These are phyloP conservation scores for Akabosia matsudoensis DNA, from an alignment of 1,140 invertebrate genomes.

Conservation along the genomic window DNA sequence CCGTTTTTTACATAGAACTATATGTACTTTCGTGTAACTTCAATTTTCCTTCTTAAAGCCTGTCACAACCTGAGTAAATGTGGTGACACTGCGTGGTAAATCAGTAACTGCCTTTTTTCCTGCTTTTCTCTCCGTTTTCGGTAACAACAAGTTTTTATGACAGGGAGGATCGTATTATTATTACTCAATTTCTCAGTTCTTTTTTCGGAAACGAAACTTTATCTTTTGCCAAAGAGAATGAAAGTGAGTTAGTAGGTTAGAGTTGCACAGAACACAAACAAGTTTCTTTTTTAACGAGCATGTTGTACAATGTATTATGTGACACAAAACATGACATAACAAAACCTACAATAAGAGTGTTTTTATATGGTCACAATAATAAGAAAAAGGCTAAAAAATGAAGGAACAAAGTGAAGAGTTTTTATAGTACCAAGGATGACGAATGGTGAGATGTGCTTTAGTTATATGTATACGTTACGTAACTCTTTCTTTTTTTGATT, in stretches of 20 bases:
- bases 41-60: too few relatives aligned
- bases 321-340: constrained; percentile 16
- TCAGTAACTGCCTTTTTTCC: too few relatives aligned
- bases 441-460: not conserved
- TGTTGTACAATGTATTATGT: not conserved
- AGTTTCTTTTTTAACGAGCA: constrained; percentile 17
- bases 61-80: too few relatives aligned
- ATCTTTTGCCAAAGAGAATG: not conserved
- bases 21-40: too few relatives aligned
- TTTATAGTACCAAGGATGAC: too few relatives aligned
- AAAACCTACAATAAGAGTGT: not conserved
- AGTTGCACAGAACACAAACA: not conserved
- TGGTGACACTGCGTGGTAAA: too few relatives aligned
- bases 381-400: too few relatives aligned
- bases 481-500: not conserved
- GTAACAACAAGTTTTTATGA: not conserved
- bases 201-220: not conserved
- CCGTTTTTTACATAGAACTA: not conserved
- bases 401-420: too few relatives aligned
- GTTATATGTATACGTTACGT: not conserved
- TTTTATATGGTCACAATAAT: too few relatives aligned
- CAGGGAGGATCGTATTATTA: not conserved
- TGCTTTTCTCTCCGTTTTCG: too few relatives aligned
- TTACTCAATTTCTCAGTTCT: not conserved
- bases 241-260: not conserved